Conservation (phyloP, 2,113 vertebrate species). For the Nestor notabilis region DNA sequence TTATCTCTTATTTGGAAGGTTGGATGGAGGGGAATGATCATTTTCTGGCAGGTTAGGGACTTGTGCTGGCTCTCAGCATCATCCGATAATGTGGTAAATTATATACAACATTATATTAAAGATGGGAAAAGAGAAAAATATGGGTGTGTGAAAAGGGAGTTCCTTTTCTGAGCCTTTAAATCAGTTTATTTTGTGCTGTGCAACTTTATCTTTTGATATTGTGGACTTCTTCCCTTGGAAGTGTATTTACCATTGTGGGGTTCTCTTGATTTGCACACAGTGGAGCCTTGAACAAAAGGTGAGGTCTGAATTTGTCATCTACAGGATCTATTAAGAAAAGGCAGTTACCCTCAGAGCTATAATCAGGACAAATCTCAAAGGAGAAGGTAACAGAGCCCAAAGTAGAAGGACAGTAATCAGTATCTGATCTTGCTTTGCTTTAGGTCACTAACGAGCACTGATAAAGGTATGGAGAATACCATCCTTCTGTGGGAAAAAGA, state of each 20-base stretch:
- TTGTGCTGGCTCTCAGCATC: not conserved
- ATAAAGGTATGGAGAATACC: not conserved
- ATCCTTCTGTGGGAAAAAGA: not conserved
- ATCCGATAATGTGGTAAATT: fast-evolving
- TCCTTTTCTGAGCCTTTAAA: not conserved
- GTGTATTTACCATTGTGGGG: not conserved
- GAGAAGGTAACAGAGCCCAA: not conserved
- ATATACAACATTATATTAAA: not conserved
- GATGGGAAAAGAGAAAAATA: not conserved
- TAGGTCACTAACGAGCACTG: not conserved
- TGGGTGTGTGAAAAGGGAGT: not conserved
- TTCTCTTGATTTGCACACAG: fast-evolving
- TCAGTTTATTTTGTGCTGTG: not conserved
- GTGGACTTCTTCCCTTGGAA: not conserved
- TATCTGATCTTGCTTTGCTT: not conserved
- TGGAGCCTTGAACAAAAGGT: not conserved
- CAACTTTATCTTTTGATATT: not conserved
- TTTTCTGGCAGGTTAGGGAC: not conserved
- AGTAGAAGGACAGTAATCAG: not conserved
- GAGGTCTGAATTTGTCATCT: not conserved
- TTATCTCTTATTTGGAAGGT: not conserved
- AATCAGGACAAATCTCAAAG: not conserved
- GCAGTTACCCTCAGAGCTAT: not conserved
- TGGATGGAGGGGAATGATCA: not conserved
- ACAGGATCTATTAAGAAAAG: not conserved